Base-by-base conservation (phyloP, 2,888 invertebrate genomes). In the Mesorhabditis spiculigera region DNA sequence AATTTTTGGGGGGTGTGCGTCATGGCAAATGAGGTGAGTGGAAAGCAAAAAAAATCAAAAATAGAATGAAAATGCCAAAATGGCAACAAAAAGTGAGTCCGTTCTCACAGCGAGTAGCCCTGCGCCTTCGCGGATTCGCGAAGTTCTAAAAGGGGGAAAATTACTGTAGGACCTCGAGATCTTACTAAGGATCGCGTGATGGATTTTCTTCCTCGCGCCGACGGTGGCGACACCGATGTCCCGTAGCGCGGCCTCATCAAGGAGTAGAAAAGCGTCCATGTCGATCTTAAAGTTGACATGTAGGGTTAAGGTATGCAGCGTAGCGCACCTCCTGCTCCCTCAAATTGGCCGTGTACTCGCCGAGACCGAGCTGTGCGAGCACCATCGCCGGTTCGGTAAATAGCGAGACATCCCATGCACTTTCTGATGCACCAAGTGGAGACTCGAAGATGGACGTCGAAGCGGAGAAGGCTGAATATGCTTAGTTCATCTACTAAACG, bases 181-280 rank as follows among this genome's bases (percentile, higher is more conserved):
- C 80, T 65, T 65, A 84, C 84, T 79, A 43, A 77, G 68, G 67
- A 84, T 84, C 6, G 84, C 84, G 68, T 85, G 81, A 72, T 79
- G 78, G 65, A 84, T 83, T 68, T 84, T 84, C 73, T 85, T 84
- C 42, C 84, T 73, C 5, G 83, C 83, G 16, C 84, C 84, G 67
- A 84, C 78, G 13, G 84, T 84, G 8, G 80, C 76, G n/a, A 84
- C 78, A 41, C 84, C 84, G 70, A 84, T 81, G 68, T 82, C 82
- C 68, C 83, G 82, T 43, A 84, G 76, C 69, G 79, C 80, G 64
- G 79, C 80, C 69, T 84, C 84, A 66, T 84, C 83, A 8, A 85
- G 72, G 16, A 84, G 71, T 4, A 84, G 74, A 66, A 84, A 82
- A 5, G 84, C 84, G 66, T 82, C 80, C 82, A 83, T 84, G 75